Percentiles rank a stretch among this genome's conserved stretches.
Conservation (phyloP, 1,140 invertebrate species). For the Luehdorfia chinensis region DNA sequence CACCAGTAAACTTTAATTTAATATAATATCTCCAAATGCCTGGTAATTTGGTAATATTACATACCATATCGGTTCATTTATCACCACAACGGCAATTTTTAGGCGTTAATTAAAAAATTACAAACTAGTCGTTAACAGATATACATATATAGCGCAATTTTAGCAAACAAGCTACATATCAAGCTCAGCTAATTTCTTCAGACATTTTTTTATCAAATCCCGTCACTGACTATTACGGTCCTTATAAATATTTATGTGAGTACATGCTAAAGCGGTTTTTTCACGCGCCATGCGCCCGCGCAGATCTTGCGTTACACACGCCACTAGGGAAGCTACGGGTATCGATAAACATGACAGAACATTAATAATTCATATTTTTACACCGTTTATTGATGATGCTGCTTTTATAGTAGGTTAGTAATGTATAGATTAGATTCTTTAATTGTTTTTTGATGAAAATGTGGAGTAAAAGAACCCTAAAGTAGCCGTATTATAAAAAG, state of each 20-base stretch:
- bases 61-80: no score
- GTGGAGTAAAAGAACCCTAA: no score
- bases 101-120: no score
- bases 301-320: slow-evolving; percentile 18
- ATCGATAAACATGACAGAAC: background rate
- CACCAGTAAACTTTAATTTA: no score
- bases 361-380: background rate
- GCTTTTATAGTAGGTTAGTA: background rate
- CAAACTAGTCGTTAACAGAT: no score
- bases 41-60: no score
- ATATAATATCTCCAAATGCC: no score
- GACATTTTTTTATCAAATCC: slow-evolving; percentile 2
- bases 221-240: slow-evolving; percentile 15
- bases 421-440: background rate
- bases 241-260: slow-evolving; percentile 20
- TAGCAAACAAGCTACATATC: background rate
- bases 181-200: slow-evolving; percentile 4
- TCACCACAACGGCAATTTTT: no score
- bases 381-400: background rate
- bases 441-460: background rate
- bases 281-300: slow-evolving; percentile 15
- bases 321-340: slow-evolving; percentile 10
- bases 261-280: slow-evolving; percentile 14
- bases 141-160: slow-evolving; percentile 1
- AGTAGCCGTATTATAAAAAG: no score